These are phyloP conservation scores for Chaetops frenatus DNA, from an alignment of 2,113 vertebrate genomes.

Conservation along the genomic window DNA sequence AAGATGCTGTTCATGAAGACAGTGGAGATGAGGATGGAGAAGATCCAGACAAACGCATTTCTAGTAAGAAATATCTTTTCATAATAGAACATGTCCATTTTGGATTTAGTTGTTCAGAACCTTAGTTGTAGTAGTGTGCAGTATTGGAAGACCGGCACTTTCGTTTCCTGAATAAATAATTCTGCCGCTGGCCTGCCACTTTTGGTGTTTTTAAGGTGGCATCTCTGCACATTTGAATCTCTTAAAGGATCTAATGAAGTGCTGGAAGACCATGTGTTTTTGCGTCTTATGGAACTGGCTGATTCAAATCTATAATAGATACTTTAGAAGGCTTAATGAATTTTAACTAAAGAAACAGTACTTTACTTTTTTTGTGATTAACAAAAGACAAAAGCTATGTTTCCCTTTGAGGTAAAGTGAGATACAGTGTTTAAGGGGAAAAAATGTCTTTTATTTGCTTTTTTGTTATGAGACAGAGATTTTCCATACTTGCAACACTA, in stretches of 20 bases:
- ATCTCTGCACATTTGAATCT: neutral
- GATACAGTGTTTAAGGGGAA: neutral
- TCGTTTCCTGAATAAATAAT: neutral
- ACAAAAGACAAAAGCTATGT: neutral
- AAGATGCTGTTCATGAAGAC: constrained; percentile 87
- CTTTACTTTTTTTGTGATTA: neutral
- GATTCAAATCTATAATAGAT: neutral
- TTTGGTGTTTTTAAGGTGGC: neutral
- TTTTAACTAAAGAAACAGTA: neutral
- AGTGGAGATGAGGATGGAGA: constrained; percentile 88
- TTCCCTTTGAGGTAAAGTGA: neutral
- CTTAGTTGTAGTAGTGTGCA: neutral
- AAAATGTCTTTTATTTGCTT: neutral
- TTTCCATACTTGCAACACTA: neutral
- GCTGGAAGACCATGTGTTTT: fast-evolving
- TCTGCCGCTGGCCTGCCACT: neutral
- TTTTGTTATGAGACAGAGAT: neutral
- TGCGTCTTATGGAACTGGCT: neutral
- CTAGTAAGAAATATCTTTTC: constrained; percentile 75
- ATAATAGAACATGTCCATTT: neutral
- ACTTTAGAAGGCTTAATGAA: neutral
- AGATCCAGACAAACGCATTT: constrained; percentile 91
- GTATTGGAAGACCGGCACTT: neutral
- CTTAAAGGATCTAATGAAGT: neutral
- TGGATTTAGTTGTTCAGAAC: neutral